These are phyloP conservation scores for Catostomus latipinnis DNA, from an alignment of 2,797 vertebrate species.

Conservation along the genomic window DNA sequence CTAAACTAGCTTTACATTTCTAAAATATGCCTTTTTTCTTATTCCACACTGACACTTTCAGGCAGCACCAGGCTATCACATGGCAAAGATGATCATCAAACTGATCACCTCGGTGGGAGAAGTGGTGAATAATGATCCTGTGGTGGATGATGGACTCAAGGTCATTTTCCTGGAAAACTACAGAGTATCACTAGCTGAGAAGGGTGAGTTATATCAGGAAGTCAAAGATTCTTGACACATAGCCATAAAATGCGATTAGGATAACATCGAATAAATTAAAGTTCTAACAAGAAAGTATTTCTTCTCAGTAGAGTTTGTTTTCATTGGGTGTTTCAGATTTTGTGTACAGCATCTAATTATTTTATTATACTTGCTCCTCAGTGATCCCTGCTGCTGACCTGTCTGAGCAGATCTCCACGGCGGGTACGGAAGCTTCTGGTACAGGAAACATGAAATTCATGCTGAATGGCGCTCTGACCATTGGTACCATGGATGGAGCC, in stretches of 20 bases:
- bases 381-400: constrained; percentile 87
- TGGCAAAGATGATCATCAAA: constrained; percentile 91
- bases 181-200: constrained; percentile 85
- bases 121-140: constrained; percentile 83
- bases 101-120: constrained; percentile 82
- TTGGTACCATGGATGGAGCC: constrained; percentile 88
- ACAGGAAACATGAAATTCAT: constrained; percentile 93
- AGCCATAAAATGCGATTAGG: no score
- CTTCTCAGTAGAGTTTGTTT: no score
- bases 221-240: no score
- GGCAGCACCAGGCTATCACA: constrained; percentile 89
- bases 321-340: neutral
- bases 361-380: constrained; percentile 55
- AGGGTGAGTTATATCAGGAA: constrained; percentile 71
- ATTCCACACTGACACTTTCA: constrained; percentile 42
- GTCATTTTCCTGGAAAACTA: constrained; percentile 90
- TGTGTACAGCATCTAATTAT: neutral
- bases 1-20: neutral
- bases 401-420: constrained; percentile 91
- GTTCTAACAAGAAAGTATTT: no score
- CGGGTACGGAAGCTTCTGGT: constrained; percentile 86
- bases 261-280: no score
- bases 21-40: neutral
- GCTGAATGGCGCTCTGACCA: constrained; percentile 88
- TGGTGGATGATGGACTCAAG: constrained; percentile 83